Percentiles rank a stretch among this genome's conserved stretches.
These are phyloP conservation scores for Drosophila merina DNA, from an alignment of 2,888 invertebrate genomes.

Conservation along the genomic window DNA sequence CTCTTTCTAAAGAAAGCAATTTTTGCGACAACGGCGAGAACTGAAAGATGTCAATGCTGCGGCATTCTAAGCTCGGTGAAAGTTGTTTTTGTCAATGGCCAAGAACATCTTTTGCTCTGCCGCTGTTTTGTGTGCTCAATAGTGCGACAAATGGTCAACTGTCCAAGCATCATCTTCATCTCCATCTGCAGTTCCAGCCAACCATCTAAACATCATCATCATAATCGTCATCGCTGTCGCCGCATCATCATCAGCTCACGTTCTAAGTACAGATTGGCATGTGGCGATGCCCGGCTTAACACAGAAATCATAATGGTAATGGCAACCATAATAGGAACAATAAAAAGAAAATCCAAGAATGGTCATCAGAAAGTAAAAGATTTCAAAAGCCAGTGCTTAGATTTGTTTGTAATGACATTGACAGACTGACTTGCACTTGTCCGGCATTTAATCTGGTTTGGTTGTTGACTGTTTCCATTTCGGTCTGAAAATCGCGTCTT, in stretches of 20 bases:
- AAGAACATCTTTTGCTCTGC: conserved; percentile 67
- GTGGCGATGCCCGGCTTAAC: conserved; percentile 60
- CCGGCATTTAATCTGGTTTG: conserved; percentile 34
- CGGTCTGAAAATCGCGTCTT: conserved; percentile 15
- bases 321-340: conserved; percentile 57
- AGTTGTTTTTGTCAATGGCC: conserved; percentile 74
- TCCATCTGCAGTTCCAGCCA: conserved; percentile 6
- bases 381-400: conserved; percentile 34
- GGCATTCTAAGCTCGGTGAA: conserved; percentile 70
- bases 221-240: conserved; percentile 37
- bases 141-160: conserved; percentile 41
- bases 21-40: conserved; percentile 29
- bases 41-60: conserved; percentile 56
- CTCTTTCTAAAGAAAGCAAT: conserved; percentile 37
- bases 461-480: conserved; percentile 26
- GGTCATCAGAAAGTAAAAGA: conserved; percentile 44
- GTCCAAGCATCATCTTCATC: conserved; percentile 24
- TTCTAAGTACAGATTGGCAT: conserved; percentile 71
- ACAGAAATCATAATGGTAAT: conserved; percentile 73
- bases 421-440: conserved; percentile 39
- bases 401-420: conserved; percentile 43
- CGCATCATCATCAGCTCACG: conserved; percentile 53
- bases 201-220: conserved; percentile 7
- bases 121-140: conserved; percentile 44
- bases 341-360: conserved; percentile 52